These are phyloP conservation scores for Phalacrocorax brasilianus DNA, from an alignment of 2,113 vertebrate genomes.

Conservation along the genomic window DNA sequence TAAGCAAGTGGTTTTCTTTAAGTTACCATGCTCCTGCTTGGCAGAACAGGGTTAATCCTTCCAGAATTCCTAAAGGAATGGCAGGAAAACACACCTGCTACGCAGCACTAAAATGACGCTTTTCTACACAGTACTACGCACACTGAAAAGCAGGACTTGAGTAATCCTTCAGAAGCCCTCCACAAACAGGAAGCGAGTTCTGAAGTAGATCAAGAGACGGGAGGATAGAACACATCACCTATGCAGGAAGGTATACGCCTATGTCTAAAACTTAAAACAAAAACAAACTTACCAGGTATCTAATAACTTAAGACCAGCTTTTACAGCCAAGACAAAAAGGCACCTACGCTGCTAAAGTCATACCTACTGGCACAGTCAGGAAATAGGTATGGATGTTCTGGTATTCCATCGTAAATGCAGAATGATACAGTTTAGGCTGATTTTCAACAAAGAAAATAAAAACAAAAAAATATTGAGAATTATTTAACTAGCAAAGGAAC, in stretches of 20 bases:
- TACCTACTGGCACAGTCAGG: background rate
- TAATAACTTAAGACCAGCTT: background rate
- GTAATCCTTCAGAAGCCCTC: background rate
- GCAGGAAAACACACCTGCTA: background rate
- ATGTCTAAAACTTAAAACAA: background rate
- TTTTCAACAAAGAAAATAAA: background rate
- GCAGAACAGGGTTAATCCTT: background rate
- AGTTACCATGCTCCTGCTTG: background rate
- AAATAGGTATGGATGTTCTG: background rate
- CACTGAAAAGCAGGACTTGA: background rate
- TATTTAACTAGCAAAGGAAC: background rate
- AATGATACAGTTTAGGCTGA: background rate
- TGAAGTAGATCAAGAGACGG: background rate
- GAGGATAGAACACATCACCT: background rate
- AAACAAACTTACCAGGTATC: background rate
- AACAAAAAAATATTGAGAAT: background rate
- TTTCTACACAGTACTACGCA: background rate
- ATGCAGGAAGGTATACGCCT: background rate
- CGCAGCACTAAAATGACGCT: background rate
- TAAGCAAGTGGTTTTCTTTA: background rate
- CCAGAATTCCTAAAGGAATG: background rate
- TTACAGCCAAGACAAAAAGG: background rate
- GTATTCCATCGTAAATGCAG: background rate
- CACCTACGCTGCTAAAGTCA: background rate
- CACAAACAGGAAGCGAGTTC: background rate